Evolutionary conservation across 2,113 vertebrate genomes (phyloP), one percentile per base, ranked within the genome.

Genomic region (Lepisosteus oculatus): DNA sequence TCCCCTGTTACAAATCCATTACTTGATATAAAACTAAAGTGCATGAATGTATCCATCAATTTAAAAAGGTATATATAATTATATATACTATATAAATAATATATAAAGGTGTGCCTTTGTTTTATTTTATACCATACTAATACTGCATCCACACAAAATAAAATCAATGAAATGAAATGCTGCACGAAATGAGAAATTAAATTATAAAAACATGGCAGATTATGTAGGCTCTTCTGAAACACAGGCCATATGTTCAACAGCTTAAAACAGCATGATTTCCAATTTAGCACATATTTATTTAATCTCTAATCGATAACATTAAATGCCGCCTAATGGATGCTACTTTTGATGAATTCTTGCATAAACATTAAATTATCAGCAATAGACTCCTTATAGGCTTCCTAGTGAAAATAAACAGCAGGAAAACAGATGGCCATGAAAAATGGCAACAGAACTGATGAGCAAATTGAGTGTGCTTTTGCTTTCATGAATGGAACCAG

Each of bases 291-390:
- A 70, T 12, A 17, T 72, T 55, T n/a, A 47, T 72, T 65, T 67
- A 43, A 72, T 47, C 57, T 8, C 43, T 59, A 72, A 72, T 66
- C 55, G 55, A 71, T 65, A 65, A 64, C 61, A 3, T 43, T 59
- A 59, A 59, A 59, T 59, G 56, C 56, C 41, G 8, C 41, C 69
- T 6, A 43, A 63, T 59, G 11, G 15, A n/a, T 43, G 61, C n/a
- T 43, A 3, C 14, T 44, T 47, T 29, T 57, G 71, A 72, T 65
- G 63, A 65, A 67, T 59, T 59, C 43, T 14, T 12, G 54, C 17
- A 57, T 43, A 67, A 51, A 14, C 45, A 43, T 43, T 67, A 45
- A 66, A 64, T 17, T 54, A 47, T 13, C 12, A n/a, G 14, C n/a
- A 29, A 61, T 11, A 55, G 29, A 43, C 45, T 65, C 12, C 17